Percentiles rank a stretch among this genome's conserved stretches.
Evolutionary conservation across 2,797 vertebrate genomes (phyloP).

Genomic region (Limnodromus scolopaceus): DNA sequence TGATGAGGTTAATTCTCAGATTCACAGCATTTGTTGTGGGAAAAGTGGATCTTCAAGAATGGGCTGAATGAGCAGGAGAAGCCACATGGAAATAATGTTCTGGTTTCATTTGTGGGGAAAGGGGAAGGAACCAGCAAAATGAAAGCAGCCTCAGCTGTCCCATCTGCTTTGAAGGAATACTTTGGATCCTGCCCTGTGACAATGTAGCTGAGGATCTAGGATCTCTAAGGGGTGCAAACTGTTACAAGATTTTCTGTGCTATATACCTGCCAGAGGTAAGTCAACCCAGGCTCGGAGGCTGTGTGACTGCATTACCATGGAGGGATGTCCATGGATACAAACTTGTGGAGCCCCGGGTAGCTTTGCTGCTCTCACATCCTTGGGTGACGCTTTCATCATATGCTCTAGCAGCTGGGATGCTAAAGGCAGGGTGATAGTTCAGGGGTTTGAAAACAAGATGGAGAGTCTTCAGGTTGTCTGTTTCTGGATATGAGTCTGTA

Average conservation of each 20-base stretch:
- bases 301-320: not conserved
- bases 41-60: not conserved
- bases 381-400: not conserved
- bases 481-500: not conserved
- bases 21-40: not conserved
- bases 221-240: not conserved
- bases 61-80: not conserved
- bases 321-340: not conserved
- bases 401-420: not conserved
- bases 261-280: not conserved
- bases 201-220: not conserved
- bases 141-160: not conserved
- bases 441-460: not conserved
- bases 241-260: not conserved
- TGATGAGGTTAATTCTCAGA: not conserved
- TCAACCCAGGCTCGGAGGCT: not conserved
- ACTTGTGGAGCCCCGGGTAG: not conserved
- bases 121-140: not conserved
- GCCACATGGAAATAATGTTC: not conserved
- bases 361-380: not conserved
- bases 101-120: not conserved
- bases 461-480: not conserved
- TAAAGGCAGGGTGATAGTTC: not conserved
- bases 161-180: not conserved
- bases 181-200: not conserved